Base-by-base conservation (phyloP, 1,140 invertebrate species). In the Halictus rubicundus region DNA sequence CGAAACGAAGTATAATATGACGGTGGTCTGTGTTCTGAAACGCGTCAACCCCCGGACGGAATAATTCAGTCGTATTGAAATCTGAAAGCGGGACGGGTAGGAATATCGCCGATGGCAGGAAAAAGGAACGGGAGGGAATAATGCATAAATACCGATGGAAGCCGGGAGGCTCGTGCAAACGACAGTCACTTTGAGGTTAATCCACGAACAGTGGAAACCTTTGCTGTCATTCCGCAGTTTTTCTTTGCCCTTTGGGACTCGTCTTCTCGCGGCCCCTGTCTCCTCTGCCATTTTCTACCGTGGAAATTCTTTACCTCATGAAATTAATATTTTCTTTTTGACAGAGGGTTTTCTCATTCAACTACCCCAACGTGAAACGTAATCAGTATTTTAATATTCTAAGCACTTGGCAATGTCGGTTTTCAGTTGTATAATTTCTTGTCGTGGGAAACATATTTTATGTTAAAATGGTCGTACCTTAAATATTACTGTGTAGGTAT, bases 31-130 rank as follows among this genome's bases (percentile, higher is more conserved):
- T 71, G 54, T 61, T 69, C 32, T 14, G 42, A 16, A n/a, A 42
- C 25, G 23, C 80, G 59, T 73, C 64, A 37, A 59, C 59, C 68
- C 68, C 1, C 46, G 37, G n/a, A 42, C 54, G 52, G 82, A 81
- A 84, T 84, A 81, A 84, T 84, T 81, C 82, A 65, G 69, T 54
- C 61, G 60, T 37, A 64, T 42, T 60, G 74, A 78, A 78, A 80
- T 75, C 66, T 64, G 75, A 78, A 70, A 78, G 63, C n/a, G 76
- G 6, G 21, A 14, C 4, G 9, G 37, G 19, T 25, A 49, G 25
- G 4, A 39, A n/a, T 27, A 57, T 59, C 37, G 70, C 27, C 54
- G 65, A 16, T 46, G 42, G 49, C 42, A 23, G 10, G 14, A 21
- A 54, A 52, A 59, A 39, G 37, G 46, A 66, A 69, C 42, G 63